These are phyloP conservation scores for Seira musarum DNA, from an alignment of 2,888 invertebrate species.

Conservation along the genomic window DNA sequence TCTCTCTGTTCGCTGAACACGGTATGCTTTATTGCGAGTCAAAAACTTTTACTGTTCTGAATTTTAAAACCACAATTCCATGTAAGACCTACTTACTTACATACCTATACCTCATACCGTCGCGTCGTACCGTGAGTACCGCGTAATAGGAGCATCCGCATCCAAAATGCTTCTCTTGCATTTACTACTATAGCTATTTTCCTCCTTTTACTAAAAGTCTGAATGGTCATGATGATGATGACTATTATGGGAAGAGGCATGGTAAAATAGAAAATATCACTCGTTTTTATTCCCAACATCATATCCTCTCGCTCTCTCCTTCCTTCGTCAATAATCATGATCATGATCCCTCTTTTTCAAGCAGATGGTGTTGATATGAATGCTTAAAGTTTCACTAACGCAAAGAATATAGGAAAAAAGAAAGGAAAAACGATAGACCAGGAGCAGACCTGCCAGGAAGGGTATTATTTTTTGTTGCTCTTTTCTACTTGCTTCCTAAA, in stretches of 20 bases:
- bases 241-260: not conserved
- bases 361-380: constrained; percentile 28
- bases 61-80: no score
- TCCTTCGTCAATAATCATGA: no score
- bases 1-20: not conserved
- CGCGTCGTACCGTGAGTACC: no score
- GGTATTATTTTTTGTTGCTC: constrained; percentile 33
- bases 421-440: no score
- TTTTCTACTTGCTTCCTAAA: not conserved
- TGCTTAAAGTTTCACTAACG: constrained; percentile 6
- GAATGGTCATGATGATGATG: not conserved
- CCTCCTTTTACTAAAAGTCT: constrained; percentile 6
- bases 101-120: no score
- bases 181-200: no score
- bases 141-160: no score
- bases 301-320: not conserved
- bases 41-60: not conserved
- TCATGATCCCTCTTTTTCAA: constrained; percentile 16
- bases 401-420: constrained; percentile 42
- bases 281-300: not conserved
- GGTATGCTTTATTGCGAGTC: not conserved
- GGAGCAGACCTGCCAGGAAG: no score
- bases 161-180: no score
- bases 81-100: no score
- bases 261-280: not conserved